Base-by-base conservation (phyloP, 2,888 invertebrate genomes). In the Acleris laterana region DNA sequence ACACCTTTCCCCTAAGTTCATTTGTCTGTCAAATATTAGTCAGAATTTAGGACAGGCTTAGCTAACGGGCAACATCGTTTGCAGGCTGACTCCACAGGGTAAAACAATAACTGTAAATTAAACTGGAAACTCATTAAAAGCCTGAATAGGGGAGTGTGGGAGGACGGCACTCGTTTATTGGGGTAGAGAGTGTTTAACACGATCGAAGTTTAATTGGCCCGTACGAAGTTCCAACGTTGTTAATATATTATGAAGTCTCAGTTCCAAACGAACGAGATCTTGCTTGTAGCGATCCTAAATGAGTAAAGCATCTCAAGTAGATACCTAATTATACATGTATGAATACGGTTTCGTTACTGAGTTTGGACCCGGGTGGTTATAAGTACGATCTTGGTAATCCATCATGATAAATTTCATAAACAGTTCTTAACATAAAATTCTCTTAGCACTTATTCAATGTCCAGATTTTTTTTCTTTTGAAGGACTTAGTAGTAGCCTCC, bases 101-200 rank as follows among this genome's bases (percentile, higher is more conserved):
- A 80, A 85, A 90, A 90, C 89, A 89, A 91, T 90, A 90, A 87
- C 88, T 82, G 88, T 89, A 89, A 90, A 90, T 89, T 89, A 87
- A 87, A 73, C 85, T 85, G 75, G 77, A 87, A 90, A 89, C 89
- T 91, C 89, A 89, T 90, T 91, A 89, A 87, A 88, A 86, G 78
- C 82, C 72, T 73, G 76, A 72, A 69, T 71, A 74, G 74, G 75
- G 74, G 76, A 72, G 74, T 77, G 74, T 75, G 72, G 71, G 71
- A 73, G 73, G 74, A 74, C 72, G 72, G 77, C 77, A 77, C 72
- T 65, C 65, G 60, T 65, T 65, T 62, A 66, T 57, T 66, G 73
- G 74, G 76, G 75, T 71, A 74, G 77, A 80, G 77, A 75, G 76
- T 77, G 83, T 82, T 84, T 80, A 82, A 84, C 80, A 78, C 81